phyloP scores from a whole-genome alignment of 2,888 invertebrate species.

The Agapetus fuscipes region DNA sequence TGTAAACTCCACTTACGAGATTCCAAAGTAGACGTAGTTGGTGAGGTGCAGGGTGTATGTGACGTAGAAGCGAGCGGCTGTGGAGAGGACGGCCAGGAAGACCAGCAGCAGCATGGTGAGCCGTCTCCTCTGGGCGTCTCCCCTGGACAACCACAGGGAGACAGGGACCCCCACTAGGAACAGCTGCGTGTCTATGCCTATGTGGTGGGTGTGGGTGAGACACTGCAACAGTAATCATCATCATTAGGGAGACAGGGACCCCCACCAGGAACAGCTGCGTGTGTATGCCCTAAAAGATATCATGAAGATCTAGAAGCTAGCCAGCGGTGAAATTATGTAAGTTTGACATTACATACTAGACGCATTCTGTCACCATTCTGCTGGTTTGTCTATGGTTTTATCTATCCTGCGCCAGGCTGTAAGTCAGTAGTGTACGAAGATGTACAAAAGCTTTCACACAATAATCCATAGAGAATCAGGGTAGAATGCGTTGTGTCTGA shows the following conservation, averaged over 20 bases:
- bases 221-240: slow-evolving; percentile 57
- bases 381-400: no score
- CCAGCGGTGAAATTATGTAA: no score
- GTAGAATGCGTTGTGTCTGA: no score
- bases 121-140: slow-evolving; percentile 16
- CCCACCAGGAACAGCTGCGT: slow-evolving; percentile 56
- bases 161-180: slow-evolving; percentile 53
- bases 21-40: slow-evolving; percentile 59
- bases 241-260: slow-evolving; percentile 53
- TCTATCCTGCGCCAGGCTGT: no score
- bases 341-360: no score
- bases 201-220: slow-evolving; percentile 60
- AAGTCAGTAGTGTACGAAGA: no score
- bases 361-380: no score
- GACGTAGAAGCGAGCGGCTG: slow-evolving; percentile 50
- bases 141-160: slow-evolving; percentile 54
- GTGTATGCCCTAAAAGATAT: slow-evolving; percentile 62
- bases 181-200: slow-evolving; percentile 61
- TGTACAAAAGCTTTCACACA: no score
- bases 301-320: no score
- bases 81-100: slow-evolving; percentile 43
- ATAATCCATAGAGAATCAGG: no score
- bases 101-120: slow-evolving; percentile 28
- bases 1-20: slow-evolving; percentile 48
- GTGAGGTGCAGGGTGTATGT: slow-evolving; percentile 50